phyloP scores from a whole-genome alignment of 1,140 invertebrate genomes.

The Alviniconcha marisindica region DNA sequence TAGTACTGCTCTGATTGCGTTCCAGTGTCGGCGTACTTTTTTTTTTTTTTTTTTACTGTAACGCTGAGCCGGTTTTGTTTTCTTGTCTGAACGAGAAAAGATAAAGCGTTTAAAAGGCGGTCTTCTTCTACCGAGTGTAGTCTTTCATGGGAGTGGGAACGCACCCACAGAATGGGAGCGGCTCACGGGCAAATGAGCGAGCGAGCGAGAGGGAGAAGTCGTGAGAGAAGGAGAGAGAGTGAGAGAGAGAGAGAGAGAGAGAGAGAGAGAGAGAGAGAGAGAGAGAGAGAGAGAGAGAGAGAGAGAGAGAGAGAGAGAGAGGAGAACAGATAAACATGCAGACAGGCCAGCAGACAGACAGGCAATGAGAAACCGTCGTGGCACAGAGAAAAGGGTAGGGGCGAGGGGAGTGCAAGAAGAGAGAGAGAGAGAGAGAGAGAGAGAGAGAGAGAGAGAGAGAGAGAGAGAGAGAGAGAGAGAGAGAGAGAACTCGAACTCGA shows the following conservation, averaged over 20 bases:
- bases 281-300: conserved; percentile 18
- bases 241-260: conserved; percentile 23
- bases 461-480: neutral
- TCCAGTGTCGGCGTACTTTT: no score
- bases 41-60: no score
- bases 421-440: neutral
- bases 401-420: neutral
- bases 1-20: no score
- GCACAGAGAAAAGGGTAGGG: neutral
- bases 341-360: neutral
- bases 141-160: no score
- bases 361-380: neutral
- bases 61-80: no score
- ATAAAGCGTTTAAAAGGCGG: no score
- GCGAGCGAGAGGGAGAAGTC: neutral
- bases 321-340: neutral
- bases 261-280: conserved; percentile 21
- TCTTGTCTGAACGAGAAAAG: no score
- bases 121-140: no score
- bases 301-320: conserved; percentile 27
- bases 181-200: no score
- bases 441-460: neutral
- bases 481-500: neutral
- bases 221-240: neutral
- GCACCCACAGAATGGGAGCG: no score